These are phyloP conservation scores for Idris sp. DNA, from an alignment of 1,140 invertebrate species.

Conservation along the genomic window DNA sequence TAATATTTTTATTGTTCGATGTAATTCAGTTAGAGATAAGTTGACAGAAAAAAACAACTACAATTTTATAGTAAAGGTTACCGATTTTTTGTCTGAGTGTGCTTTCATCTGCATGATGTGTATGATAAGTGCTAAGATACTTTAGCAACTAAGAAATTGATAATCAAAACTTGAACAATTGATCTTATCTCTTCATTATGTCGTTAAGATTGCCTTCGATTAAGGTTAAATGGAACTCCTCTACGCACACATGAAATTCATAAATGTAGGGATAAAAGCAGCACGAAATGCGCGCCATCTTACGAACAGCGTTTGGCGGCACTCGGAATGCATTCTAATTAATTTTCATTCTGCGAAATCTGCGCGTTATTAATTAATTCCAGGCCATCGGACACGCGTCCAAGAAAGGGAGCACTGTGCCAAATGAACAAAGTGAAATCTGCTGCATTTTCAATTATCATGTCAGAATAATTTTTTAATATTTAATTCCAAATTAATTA, in stretches of 20 bases:
- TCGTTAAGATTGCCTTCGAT: conserved; percentile 46
- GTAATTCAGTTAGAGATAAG: too few species aligned
- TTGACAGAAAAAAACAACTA: too few species aligned
- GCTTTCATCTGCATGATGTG: too few species aligned
- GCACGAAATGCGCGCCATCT: conserved; percentile 60
- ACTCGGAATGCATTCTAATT: conserved; percentile 64
- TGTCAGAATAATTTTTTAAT: conserved; percentile 50
- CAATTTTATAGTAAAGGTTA: too few species aligned
- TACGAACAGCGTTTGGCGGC: conserved; percentile 48
- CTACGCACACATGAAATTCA: conserved; percentile 56
- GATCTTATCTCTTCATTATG: conserved; percentile 15
- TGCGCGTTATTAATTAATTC: conserved; percentile 63
- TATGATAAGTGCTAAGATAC: too few species aligned
- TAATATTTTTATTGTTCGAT: too few species aligned
- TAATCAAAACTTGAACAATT: conserved; percentile 40
- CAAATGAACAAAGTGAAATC: conserved; percentile 52
- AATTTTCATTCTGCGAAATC: conserved; percentile 62
- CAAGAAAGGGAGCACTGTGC: conserved; percentile 52
- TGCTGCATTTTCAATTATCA: conserved; percentile 57
- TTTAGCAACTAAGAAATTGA: too few species aligned
- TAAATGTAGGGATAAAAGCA: conserved; percentile 53
- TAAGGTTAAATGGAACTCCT: conserved; percentile 41
- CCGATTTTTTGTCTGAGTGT: too few species aligned
- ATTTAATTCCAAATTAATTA: conserved; percentile 41
- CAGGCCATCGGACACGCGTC: conserved; percentile 56